Evolutionary conservation across 2,888 invertebrate genomes (phyloP), one percentile per base, ranked within the genome.

Genomic region (Leptinotarsa tumamoca): DNA sequence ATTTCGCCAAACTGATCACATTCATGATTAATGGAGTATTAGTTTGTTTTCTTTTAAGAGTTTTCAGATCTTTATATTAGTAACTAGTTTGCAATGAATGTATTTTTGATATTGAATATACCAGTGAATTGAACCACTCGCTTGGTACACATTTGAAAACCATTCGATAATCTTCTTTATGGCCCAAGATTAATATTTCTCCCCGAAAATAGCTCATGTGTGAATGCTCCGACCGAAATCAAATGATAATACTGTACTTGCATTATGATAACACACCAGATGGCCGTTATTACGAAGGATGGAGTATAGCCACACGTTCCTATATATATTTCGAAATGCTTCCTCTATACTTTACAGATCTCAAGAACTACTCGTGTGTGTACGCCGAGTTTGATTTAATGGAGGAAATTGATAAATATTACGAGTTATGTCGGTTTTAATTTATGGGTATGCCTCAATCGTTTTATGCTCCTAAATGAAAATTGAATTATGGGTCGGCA

Each of bases 221-320:
- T 43, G 49, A 71, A 43, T 23, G 63, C 51, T 61, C 15, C 23
- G 27, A 58, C 18, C 63, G 84, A 83, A 84, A 84, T 82, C 83
- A 81, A 84, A 84, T 71, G 70, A 78, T 85, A 85, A 84, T 83
- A 83, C 81, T 83, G 83, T 82, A 84, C 83, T 84, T 83, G 81
- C 82, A 82, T 83, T 82, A 82, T 83, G 85, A 85, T 84, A 85
- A 85, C 81, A 81, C 80, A 82, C 80, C 85, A 86, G 83, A 84
- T 86, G 85, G 84, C 83, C 82, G 82, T 85, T 85, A 84, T 84
- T 82, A 82, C 82, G 72, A 76, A 74, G 74, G 78, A 83, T 84
- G 82, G 82, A 78, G 78, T 79, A 83, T 83, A 80, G 80, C 72
- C 56, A 67, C 54, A 69, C 56, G 49, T 70, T 58, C 43, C 58